Evolutionary conservation across 2,797 vertebrate species (phyloP), one percentile per base, ranked within the genome.

Genomic region (Pachyuromys duprasi): DNA sequence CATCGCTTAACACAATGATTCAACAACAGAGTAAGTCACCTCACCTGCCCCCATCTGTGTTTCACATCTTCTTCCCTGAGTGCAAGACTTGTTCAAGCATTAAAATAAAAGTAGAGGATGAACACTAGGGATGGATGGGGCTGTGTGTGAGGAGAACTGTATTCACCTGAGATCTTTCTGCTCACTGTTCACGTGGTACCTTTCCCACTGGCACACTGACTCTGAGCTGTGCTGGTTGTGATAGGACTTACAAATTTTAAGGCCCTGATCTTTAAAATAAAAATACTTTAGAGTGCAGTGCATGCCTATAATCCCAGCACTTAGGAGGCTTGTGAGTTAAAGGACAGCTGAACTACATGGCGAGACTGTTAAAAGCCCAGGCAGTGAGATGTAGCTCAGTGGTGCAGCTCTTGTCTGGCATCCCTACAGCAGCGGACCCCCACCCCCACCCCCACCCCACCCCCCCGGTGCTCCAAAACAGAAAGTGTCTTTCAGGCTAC

Each of bases 1-100:
- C 99, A 92, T 99, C 99, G 0, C 99, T 99, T 86, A 99, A 99
- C 96, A 99, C 99, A 96, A 99, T 99, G 98, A 99, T 99, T 98
- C 99, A 99, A 93, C 99, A 99, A 90, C 99, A 99, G 94, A 99
- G 99, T 99, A 96, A 99, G 99, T 98, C 36, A 33, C 70, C 9
- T 2, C 8, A 39, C 26, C 76, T 13, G 3, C 3, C 33, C 33
- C 28, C 31, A 24, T 67, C 31, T 90, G 28, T 87, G 7, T 75
- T 81, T 74, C 4, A 22, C 18, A 18, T 74, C 60, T 95, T 83
- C 91, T 92, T 17, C 63, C 62, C 31, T 94, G 39, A 33, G 93
- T 24, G 26, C 63, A 92, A 62, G 33, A 78, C 65, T 93, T 1
- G 82, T 90, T 91, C 62, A 93, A 57, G 42, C 72, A 36, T 28